These are phyloP conservation scores for Cromileptes altivelis DNA, from an alignment of 2,113 vertebrate species.

Conservation along the genomic window DNA sequence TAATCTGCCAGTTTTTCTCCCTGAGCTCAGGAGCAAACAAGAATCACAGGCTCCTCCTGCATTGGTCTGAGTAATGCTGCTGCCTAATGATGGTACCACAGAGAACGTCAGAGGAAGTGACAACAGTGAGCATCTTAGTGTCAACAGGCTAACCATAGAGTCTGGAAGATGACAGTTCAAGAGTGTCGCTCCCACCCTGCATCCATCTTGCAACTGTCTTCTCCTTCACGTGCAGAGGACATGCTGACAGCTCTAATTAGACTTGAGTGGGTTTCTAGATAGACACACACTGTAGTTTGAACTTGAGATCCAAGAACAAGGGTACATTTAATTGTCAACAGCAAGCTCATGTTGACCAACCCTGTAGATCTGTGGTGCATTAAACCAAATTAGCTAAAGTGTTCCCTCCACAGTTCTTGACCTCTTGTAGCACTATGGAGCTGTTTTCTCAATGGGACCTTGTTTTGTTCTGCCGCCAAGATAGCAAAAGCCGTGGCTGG, in stretches of 20 bases:
- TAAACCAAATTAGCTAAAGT: too few species aligned
- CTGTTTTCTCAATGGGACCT: too few species aligned
- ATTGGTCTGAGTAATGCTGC: background rate
- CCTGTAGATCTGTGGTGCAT: background rate
- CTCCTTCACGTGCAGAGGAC: background rate
- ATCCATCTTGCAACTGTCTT: background rate
- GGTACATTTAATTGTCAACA: background rate
- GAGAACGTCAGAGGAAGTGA: constrained; percentile 11
- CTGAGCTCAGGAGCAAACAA: constrained; percentile 29
- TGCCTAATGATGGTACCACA: background rate
- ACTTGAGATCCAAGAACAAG: background rate
- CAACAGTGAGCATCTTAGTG: constrained; percentile 3
- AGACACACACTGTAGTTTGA: background rate
- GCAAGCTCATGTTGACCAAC: background rate
- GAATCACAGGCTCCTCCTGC: constrained; percentile 16
- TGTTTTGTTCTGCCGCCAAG: too few species aligned
- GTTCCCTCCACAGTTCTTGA: too few species aligned
- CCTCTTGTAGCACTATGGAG: too few species aligned
- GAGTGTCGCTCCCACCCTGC: background rate
- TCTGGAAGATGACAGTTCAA: background rate
- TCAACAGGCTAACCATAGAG: constrained; percentile 6
- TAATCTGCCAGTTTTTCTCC: constrained; percentile 28
- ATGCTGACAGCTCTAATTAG: constrained; percentile 3
- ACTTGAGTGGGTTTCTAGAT: background rate
- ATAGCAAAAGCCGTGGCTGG: too few species aligned